Base-by-base conservation (phyloP, 2,888 invertebrate species). In the Hipparchia sbordonii region DNA sequence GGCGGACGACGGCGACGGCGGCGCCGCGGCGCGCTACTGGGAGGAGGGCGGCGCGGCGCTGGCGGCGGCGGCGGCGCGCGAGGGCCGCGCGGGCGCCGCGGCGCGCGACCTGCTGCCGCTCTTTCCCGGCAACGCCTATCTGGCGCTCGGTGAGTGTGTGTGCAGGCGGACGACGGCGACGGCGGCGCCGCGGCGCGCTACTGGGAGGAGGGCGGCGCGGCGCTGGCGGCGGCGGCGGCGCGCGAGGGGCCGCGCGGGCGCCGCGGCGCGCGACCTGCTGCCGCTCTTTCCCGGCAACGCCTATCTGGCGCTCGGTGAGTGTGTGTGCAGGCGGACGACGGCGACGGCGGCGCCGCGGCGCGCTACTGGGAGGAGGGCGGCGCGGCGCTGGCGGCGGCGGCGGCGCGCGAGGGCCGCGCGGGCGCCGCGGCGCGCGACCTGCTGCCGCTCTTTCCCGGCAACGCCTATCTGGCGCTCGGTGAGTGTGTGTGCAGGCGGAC, bases 291-390 rank as follows among this genome's bases (percentile, higher is more conserved):
- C 86, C 57, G 80, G 81, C 78, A 84, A 80, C 79, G 82, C 79
- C 1, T 76, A 80, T 71, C 82, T 87, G 10, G 83, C 82, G 2
- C n/a, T n/a, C n/a, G n/a, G n/a, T n/a, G n/a, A n/a, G n/a, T n/a
- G 67, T 51, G 56, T 13, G 52, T 68, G 71, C 65, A 13, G 59
- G 13, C 48, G 48, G 48, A 46, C 1, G 73, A 23, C 23, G 23
- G 23, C 23, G 23, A 23, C 23, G 23, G 23, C 23, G 23, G 67
- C 68, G 69, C 67, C 62, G 77, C 75, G 67, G 82, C 82, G 74
- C 80, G 87, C 74, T 87, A 84, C 85, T 80, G 79, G 78, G 87
- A 88, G 87, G 84, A 85, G 79, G 67, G 71, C 70, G 87, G 86
- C 68, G 79, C 80, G 77, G 86, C 87, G 78, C 79, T 78, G 71